Evolutionary conservation across 2,113 vertebrate species (phyloP).

Genomic region (Burhinus oedicnemus): DNA sequence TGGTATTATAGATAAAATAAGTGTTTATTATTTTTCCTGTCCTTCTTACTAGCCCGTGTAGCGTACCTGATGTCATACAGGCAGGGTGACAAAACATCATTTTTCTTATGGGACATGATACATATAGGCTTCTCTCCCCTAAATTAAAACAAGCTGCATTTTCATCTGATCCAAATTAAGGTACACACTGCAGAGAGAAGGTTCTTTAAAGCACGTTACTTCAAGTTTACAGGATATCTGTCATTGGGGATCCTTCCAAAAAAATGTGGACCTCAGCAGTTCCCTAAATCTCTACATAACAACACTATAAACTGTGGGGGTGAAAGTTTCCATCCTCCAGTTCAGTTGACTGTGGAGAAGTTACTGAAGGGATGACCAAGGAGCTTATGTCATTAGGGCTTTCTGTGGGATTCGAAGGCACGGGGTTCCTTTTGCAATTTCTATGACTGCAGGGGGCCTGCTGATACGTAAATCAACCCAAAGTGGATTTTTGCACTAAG

Average conservation of each 20-base stretch:
- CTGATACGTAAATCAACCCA: background rate
- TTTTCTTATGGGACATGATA: rapidly evolving
- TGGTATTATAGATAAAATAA: background rate
- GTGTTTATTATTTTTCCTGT: background rate
- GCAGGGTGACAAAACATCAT: background rate
- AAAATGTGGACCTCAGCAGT: background rate
- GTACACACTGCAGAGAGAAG: background rate
- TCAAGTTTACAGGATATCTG: background rate
- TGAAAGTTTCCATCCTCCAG: background rate
- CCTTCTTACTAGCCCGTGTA: background rate
- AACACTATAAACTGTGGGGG: background rate
- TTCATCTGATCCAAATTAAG: background rate
- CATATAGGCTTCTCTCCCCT: background rate
- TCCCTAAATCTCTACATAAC: background rate
- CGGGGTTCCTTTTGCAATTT: background rate
- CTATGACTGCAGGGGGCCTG: background rate
- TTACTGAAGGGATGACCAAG: background rate
- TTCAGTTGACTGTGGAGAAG: background rate
- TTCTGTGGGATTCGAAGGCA: background rate
- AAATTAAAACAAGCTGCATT: background rate
- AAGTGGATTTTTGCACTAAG: background rate
- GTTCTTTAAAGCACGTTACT: background rate
- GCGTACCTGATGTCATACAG: background rate
- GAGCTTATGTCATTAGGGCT: background rate
- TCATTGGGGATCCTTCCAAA: background rate